Conservation (phyloP, 2,888 invertebrate species). For the Apamea anceps region DNA sequence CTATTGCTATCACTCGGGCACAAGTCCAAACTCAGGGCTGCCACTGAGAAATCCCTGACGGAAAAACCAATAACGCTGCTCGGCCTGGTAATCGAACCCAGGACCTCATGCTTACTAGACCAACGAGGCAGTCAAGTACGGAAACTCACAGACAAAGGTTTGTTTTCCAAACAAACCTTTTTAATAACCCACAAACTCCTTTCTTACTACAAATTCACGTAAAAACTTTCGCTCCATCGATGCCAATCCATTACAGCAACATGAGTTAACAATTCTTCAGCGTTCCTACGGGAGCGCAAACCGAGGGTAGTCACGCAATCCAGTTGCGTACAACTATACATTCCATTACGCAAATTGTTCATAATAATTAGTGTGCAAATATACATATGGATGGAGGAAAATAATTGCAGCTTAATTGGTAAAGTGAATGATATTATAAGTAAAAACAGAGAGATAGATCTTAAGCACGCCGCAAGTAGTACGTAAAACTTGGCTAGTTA, state of each 20-base stretch:
- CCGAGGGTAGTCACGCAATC: slow-evolving; percentile 60
- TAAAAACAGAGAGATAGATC: background rate
- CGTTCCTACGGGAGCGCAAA: slow-evolving; percentile 56
- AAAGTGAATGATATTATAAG: background rate
- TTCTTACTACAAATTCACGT: slow-evolving; percentile 18
- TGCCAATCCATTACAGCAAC: slow-evolving; percentile 63
- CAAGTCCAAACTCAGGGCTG: background rate
- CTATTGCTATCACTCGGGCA: background rate
- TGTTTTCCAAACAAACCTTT: background rate
- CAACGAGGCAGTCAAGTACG: background rate
- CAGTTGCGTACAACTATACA: slow-evolving; percentile 41
- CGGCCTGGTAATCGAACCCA: background rate
- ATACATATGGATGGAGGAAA: slow-evolving; percentile 8
- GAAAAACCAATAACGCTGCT: too few species aligned
- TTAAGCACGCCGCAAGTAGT: background rate
- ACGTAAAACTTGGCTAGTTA: background rate
- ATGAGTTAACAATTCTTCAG: slow-evolving; percentile 57
- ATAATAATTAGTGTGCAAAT: slow-evolving; percentile 54
- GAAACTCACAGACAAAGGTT: background rate
- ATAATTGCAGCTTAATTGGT: slow-evolving; percentile 5
- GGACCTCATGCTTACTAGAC: background rate
- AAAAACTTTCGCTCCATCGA: slow-evolving; percentile 53
- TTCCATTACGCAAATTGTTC: slow-evolving; percentile 66
- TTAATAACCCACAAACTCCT: background rate
- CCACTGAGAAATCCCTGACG: background rate